A percentile compares a stretch with the other conserved stretches of the same genome.
Conservation (phyloP, 2,113 vertebrate genomes). For the Potamarius usumacintae region DNA sequence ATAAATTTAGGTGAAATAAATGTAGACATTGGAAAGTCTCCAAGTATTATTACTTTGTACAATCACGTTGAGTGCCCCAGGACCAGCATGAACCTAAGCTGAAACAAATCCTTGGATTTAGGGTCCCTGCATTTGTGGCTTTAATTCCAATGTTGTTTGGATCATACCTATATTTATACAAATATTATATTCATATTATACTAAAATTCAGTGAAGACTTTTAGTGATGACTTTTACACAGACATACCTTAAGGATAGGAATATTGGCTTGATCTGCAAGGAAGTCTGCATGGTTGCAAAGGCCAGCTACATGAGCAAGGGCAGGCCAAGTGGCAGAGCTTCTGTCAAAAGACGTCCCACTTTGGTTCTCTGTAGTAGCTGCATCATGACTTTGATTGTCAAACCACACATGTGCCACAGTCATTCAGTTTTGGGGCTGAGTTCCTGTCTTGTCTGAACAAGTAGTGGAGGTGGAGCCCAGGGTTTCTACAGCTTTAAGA, state of each 20-base stretch:
- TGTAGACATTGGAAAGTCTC: neutral
- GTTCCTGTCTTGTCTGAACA: slow-evolving; percentile 95
- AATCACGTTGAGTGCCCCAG: neutral
- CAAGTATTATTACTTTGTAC: neutral
- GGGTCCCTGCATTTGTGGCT: neutral
- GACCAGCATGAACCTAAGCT: neutral
- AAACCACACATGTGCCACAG: slow-evolving; percentile 95
- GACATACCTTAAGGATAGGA: slow-evolving; percentile 78
- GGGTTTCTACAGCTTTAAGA: slow-evolving; percentile 86
- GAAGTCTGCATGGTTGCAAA: slow-evolving; percentile 83
- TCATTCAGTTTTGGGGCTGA: slow-evolving; percentile 95
- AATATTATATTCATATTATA: neutral
- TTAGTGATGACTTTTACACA: neutral
- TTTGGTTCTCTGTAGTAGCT: slow-evolving; percentile 87
- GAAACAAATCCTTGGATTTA: neutral
- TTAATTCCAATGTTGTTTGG: neutral
- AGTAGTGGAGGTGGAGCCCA: slow-evolving; percentile 93
- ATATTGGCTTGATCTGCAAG: slow-evolving; percentile 76
- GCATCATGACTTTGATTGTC: slow-evolving; percentile 95
- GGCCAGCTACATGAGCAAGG: slow-evolving; percentile 77
- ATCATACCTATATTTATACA: neutral
- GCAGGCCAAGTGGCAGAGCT: slow-evolving; percentile 78
- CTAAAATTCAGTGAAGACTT: neutral
- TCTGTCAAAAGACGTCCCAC: slow-evolving; percentile 80
- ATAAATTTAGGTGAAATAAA: neutral